Percentiles rank a stretch among this genome's conserved stretches.
phyloP scores from a whole-genome alignment of 2,113 vertebrate species.

The Hassar affinis region DNA sequence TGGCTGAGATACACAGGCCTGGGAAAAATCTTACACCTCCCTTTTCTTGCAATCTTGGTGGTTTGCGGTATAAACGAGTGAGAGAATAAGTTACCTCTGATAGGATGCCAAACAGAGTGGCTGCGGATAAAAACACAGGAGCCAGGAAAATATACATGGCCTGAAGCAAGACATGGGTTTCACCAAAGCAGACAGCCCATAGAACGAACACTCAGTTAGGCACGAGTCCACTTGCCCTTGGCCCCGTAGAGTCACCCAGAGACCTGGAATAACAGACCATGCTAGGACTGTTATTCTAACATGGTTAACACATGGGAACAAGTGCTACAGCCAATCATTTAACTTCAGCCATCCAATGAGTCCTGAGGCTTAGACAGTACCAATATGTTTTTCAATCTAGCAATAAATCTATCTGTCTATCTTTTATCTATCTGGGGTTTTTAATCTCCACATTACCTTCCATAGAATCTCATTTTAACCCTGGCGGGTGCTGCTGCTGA shows the following conservation, averaged over 20 bases:
- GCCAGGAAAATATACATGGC: conserved; percentile 79
- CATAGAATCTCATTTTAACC: not conserved
- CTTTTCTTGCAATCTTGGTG: conserved; percentile 49
- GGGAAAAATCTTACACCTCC: conserved; percentile 32
- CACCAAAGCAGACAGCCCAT: conserved; percentile 50
- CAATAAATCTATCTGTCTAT: too few relatives aligned
- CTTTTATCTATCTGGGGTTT: too few relatives aligned
- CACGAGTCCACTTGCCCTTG: conserved; percentile 58
- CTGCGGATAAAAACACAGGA: conserved; percentile 82
- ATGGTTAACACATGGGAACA: conserved; percentile 80
- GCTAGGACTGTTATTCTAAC: conserved; percentile 79
- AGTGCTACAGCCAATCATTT: conserved; percentile 73
- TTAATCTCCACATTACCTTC: conserved; percentile 5
- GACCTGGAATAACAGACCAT: conserved; percentile 57
- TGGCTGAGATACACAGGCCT: conserved; percentile 43
- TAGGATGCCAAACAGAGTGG: conserved; percentile 73
- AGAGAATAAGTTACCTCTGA: conserved; percentile 63
- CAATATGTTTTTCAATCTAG: not conserved
- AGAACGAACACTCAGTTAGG: conserved; percentile 46
- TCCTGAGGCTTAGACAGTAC: conserved; percentile 18
- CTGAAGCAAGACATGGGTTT: conserved; percentile 58
- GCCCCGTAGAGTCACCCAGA: conserved; percentile 64
- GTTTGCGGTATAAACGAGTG: conserved; percentile 42
- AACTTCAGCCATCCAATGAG: conserved; percentile 67
- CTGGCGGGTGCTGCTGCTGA: not conserved